phyloP scores from a whole-genome alignment of 2,797 vertebrate species.

The Staurois parvus region DNA sequence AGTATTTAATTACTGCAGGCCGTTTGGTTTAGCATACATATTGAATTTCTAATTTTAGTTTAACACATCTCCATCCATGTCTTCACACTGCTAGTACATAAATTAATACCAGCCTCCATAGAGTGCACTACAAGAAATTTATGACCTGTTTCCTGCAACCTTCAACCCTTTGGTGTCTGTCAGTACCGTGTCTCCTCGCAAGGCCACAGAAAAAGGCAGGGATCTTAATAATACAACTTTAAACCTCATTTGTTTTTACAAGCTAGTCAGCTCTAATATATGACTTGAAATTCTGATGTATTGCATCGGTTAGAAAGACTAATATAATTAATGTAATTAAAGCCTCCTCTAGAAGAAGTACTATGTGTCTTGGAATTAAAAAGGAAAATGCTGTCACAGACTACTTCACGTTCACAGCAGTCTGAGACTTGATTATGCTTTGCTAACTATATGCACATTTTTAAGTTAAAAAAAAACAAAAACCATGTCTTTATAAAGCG shows the following conservation, averaged over 20 bases:
- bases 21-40: slow-evolving; percentile 41
- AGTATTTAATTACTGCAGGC: slow-evolving; percentile 53
- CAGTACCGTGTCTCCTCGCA: slow-evolving; percentile 52
- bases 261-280: slow-evolving; percentile 63
- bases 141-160: slow-evolving; percentile 26
- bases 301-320: slow-evolving; percentile 65
- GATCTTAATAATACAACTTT: slow-evolving; percentile 66
- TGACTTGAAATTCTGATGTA: slow-evolving; percentile 61
- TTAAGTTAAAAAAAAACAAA: background rate
- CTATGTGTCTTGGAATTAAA: slow-evolving; percentile 61
- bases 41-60: slow-evolving; percentile 45
- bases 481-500: slow-evolving; percentile 46
- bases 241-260: slow-evolving; percentile 67
- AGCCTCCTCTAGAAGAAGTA: slow-evolving; percentile 59
- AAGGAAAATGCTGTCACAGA: slow-evolving; percentile 54
- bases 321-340: slow-evolving; percentile 69
- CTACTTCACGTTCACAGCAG: slow-evolving; percentile 54
- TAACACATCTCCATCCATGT: slow-evolving; percentile 41
- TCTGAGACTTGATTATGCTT: slow-evolving; percentile 64
- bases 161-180: slow-evolving; percentile 30
- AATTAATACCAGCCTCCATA: slow-evolving; percentile 55
- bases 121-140: slow-evolving; percentile 38
- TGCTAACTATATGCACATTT: slow-evolving; percentile 63
- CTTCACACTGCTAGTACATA: slow-evolving; percentile 44
- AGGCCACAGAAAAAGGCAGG: slow-evolving; percentile 41